phyloP scores from a whole-genome alignment of 2,797 vertebrate genomes.

The Periophthalmus magnuspinnatus region DNA sequence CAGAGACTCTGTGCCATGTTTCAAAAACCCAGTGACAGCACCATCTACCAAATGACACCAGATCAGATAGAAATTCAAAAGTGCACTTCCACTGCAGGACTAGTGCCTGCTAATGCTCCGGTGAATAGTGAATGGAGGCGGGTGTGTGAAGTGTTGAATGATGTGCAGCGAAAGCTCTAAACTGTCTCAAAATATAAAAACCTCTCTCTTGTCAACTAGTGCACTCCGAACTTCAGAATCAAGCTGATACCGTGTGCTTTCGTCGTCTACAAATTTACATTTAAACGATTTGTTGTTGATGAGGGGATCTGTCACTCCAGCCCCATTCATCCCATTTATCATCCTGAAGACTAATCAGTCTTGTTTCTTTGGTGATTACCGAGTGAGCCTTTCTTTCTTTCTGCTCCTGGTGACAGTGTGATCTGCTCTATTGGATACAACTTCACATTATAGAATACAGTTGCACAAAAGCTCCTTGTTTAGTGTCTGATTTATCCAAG shows the following conservation, averaged over 20 bases:
- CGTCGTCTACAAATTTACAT: constrained; percentile 51
- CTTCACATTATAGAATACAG: constrained; percentile 24
- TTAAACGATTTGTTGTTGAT: constrained; percentile 60
- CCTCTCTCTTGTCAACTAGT: constrained; percentile 55
- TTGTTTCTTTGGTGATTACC: constrained; percentile 65
- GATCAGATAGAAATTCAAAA: constrained; percentile 62
- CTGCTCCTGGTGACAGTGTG: constrained; percentile 44
- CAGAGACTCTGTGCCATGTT: constrained; percentile 22
- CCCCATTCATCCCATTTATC: constrained; percentile 70
- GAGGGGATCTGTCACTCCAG: constrained; percentile 63
- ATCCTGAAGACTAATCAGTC: constrained; percentile 72
- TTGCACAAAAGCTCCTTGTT: constrained; percentile 19
- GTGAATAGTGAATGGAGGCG: constrained; percentile 49
- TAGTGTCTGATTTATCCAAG: neutral
- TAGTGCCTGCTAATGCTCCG: constrained; percentile 39
- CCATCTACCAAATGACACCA: constrained; percentile 40
- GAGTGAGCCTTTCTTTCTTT: constrained; percentile 55
- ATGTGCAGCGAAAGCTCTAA: constrained; percentile 47
- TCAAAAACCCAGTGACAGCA: constrained; percentile 40
- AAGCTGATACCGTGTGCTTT: constrained; percentile 35
- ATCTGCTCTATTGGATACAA: constrained; percentile 30
- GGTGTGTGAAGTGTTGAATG: constrained; percentile 47
- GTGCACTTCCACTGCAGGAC: constrained; percentile 39
- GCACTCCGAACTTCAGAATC: constrained; percentile 50
- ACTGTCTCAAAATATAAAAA: constrained; percentile 48